phyloP scores from a whole-genome alignment of 2,797 vertebrate species.

The Geotrypetes seraphini region DNA sequence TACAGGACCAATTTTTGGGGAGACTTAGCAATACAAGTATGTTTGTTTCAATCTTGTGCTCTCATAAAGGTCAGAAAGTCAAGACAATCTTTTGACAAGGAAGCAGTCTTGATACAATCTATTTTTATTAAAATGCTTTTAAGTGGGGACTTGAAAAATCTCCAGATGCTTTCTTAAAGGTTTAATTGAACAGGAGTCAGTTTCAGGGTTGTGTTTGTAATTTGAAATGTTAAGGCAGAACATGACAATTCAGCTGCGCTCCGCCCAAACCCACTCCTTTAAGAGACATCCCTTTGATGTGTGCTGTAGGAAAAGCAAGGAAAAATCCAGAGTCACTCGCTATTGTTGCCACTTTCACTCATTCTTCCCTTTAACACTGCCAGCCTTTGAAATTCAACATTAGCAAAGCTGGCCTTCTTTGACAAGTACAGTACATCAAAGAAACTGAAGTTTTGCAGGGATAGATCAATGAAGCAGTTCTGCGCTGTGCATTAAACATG shows the following conservation, averaged over 20 bases:
- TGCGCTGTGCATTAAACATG: too few species aligned
- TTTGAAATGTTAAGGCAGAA: conserved; percentile 23
- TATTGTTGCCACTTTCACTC: conserved; percentile 34
- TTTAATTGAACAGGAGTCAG: conserved; percentile 21
- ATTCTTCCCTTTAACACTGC: conserved; percentile 32
- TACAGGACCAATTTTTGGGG: not conserved
- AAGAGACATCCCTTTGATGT: conserved; percentile 36
- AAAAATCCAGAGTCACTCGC: conserved; percentile 20
- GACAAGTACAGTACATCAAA: conserved; percentile 36
- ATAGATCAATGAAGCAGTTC: conserved; percentile 24
- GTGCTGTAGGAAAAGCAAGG: conserved; percentile 16
- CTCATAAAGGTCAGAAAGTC: conserved; percentile 4
- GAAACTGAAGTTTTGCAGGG: conserved; percentile 22
- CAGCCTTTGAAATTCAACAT: conserved; percentile 48
- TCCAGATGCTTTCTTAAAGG: conserved; percentile 16
- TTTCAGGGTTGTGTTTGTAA: conserved; percentile 32
- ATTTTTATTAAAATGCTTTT: conserved; percentile 20
- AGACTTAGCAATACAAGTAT: not conserved
- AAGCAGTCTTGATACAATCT: conserved; percentile 7
- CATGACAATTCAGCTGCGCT: conserved; percentile 14
- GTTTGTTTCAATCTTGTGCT: conserved; percentile 1
- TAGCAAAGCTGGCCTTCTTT: conserved; percentile 48
- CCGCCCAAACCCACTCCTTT: conserved; percentile 19
- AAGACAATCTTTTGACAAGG: conserved; percentile 15
- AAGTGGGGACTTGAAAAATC: conserved; percentile 10